phyloP scores from a whole-genome alignment of 2,888 invertebrate species.

The Zaprionus obscuricornis region DNA sequence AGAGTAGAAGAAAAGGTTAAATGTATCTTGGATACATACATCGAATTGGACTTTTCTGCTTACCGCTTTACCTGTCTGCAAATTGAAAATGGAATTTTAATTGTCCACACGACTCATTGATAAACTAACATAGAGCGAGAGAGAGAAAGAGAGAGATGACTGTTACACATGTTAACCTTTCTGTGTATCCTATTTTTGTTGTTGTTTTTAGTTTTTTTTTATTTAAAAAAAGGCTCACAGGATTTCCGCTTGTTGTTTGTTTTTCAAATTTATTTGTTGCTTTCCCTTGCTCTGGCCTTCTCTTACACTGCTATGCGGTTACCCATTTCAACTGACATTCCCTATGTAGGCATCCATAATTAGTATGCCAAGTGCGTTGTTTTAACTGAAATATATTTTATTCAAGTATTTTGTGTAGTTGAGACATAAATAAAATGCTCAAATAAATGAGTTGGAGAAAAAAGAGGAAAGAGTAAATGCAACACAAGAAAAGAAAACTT shows the following conservation, averaged over 20 bases:
- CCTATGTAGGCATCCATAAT: slow-evolving; percentile 38
- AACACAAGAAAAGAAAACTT: too few relatives aligned
- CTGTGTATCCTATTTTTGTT: neutral
- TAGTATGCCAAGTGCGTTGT: slow-evolving; percentile 53
- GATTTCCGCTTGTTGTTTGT: slow-evolving; percentile 69
- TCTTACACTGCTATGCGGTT: slow-evolving; percentile 6
- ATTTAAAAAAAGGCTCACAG: slow-evolving; percentile 58
- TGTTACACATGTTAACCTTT: slow-evolving; percentile 59
- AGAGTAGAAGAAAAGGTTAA: slow-evolving; percentile 17
- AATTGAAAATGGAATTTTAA: slow-evolving; percentile 75
- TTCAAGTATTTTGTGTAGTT: slow-evolving; percentile 27
- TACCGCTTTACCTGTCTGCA: slow-evolving; percentile 41
- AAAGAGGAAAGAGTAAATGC: slow-evolving; percentile 21
- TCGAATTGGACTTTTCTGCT: slow-evolving; percentile 9
- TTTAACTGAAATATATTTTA: slow-evolving; percentile 50
- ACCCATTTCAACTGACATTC: neutral
- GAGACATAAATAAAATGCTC: slow-evolving; percentile 42
- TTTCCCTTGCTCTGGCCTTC: slow-evolving; percentile 5
- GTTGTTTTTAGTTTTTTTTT: slow-evolving; percentile 9
- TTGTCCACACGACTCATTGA: slow-evolving; percentile 41
- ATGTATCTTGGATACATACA: slow-evolving; percentile 22
- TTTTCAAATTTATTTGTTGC: slow-evolving; percentile 50
- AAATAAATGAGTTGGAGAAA: slow-evolving; percentile 3
- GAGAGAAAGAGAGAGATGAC: slow-evolving; percentile 15
- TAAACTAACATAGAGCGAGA: neutral